Evolutionary conservation across 2,113 vertebrate genomes (phyloP).

Genomic region (Daphoenositta chrysoptera): DNA sequence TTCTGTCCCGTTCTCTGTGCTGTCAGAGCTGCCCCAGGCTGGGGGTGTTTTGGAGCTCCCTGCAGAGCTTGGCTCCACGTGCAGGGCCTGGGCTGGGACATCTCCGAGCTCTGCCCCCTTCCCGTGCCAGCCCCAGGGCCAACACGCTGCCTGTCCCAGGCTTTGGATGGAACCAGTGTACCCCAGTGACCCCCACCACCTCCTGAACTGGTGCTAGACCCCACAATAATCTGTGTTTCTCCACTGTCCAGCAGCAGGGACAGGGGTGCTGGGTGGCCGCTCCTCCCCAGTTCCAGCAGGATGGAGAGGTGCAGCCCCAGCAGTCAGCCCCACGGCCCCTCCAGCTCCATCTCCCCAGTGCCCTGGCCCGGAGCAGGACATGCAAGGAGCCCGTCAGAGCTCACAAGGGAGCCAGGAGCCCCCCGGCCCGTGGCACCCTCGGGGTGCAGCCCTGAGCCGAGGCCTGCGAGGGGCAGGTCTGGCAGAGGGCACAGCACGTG

Average conservation of each 20-base stretch:
- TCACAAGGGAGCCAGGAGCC: neutral
- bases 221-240: neutral
- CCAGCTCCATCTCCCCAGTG: neutral
- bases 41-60: neutral
- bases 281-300: too few species aligned
- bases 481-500: neutral
- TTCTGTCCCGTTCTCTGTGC: neutral
- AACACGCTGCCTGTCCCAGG: neutral
- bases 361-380: rapidly evolving
- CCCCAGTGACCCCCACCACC: neutral
- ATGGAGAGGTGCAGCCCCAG: too few species aligned
- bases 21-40: neutral
- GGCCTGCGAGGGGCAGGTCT: rapidly evolving
- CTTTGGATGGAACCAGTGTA: neutral
- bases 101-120: neutral
- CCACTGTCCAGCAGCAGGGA: neutral
- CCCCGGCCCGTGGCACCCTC: rapidly evolving
- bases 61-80: rapidly evolving
- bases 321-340: rapidly evolving
- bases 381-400: neutral
- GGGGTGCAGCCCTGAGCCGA: rapidly evolving
- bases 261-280: neutral
- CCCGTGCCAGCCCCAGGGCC: rapidly evolving
- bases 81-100: too few species aligned
- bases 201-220: neutral